Conservation (phyloP, 2,113 vertebrate species). For the Mastomys natalensis region DNA sequence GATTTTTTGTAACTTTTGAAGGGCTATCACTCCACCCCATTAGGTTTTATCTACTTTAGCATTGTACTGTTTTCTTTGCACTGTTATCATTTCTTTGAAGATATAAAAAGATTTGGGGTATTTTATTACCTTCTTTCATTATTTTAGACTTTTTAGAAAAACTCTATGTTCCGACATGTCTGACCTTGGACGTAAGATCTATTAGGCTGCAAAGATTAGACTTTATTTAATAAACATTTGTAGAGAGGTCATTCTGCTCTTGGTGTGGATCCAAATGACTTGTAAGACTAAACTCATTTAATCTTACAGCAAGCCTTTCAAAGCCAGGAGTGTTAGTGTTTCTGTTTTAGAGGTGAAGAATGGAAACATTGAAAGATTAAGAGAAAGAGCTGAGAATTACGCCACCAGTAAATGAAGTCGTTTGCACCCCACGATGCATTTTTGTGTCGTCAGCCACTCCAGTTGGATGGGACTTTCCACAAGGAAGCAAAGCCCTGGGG, state of each 20-base stretch:
- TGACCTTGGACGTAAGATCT: conserved; percentile 58
- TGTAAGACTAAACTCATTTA: neutral
- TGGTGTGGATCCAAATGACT: neutral
- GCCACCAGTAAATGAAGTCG: neutral
- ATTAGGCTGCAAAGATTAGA: conserved; percentile 37
- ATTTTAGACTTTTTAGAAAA: conserved; percentile 50
- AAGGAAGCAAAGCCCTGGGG: neutral
- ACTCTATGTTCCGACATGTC: neutral
- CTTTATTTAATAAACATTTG: conserved; percentile 69
- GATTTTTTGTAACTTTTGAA: conserved; percentile 33
- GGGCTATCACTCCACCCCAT: conserved; percentile 50
- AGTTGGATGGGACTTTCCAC: neutral
- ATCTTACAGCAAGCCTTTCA: neutral
- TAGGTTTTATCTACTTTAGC: conserved; percentile 68
- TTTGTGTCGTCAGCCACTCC: neutral
- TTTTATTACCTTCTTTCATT: conserved; percentile 50
- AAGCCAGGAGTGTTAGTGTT: neutral
- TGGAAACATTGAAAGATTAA: neutral
- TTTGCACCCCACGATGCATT: neutral
- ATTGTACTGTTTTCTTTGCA: conserved; percentile 30
- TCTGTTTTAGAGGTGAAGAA: conserved; percentile 14
- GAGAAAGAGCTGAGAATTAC: neutral
- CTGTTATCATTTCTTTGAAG: conserved; percentile 37
- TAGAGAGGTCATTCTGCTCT: conserved; percentile 9
- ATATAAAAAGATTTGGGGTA: conserved; percentile 47